phyloP scores from a whole-genome alignment of 2,113 vertebrate genomes.

The Serranochromis macrocephalus region DNA sequence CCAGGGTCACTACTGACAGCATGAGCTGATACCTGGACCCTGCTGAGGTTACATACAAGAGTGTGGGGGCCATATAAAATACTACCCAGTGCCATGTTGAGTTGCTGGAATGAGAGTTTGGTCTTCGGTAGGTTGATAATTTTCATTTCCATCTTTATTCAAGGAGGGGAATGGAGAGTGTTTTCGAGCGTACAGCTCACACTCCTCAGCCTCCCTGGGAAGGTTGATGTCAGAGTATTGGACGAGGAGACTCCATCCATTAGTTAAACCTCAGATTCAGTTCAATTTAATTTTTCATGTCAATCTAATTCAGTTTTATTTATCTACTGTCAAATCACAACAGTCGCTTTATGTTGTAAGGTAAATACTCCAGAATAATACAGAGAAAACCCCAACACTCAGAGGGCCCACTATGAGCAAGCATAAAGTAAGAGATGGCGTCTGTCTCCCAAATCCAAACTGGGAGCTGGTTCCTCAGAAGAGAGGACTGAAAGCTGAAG shows the following conservation, averaged over 20 bases:
- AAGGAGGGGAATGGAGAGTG: not conserved
- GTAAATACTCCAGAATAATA: not conserved
- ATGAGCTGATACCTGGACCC: not conserved
- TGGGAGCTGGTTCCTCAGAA: not conserved
- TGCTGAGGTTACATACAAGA: not conserved
- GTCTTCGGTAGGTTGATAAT: not conserved
- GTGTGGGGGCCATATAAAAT: not conserved
- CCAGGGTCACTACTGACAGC: not conserved
- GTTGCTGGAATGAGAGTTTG: not conserved
- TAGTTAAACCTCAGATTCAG: not conserved
- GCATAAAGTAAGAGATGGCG: not conserved
- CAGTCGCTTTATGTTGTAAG: accelerated
- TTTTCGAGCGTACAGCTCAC: not conserved
- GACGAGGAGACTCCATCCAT: not conserved
- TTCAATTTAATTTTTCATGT: not conserved
- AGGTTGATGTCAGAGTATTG: not conserved
- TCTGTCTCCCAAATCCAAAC: not conserved
- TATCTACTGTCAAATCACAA: not conserved
- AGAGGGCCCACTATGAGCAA: not conserved
- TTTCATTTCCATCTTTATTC: not conserved
- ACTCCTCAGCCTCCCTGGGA: not conserved
- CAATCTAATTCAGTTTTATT: not conserved
- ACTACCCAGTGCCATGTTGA: not conserved
- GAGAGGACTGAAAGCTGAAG: not conserved
- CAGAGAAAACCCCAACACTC: not conserved